Evolutionary conservation across 2,113 vertebrate species (phyloP), one percentile per base, ranked within the genome.

Genomic region (Rhabdornis inornatus): DNA sequence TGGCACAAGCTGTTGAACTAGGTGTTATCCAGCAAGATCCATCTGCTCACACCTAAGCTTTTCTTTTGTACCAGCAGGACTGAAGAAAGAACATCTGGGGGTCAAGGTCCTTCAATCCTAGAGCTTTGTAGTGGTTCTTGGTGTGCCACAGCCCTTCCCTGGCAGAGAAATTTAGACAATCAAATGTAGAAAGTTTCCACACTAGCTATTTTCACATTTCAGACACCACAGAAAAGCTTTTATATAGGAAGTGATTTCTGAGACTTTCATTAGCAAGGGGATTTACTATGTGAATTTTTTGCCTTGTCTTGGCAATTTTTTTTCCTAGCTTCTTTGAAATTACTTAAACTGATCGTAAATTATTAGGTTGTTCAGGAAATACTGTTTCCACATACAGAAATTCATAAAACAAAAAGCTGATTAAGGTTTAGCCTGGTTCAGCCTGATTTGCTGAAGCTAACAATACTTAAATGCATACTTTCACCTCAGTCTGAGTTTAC

Each of bases 271-370:
- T 57, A 65, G 42, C 13, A 81, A 56, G 70, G 33, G 39, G 69
- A 89, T 89, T 95, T 89, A 60, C 37, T 49, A 7, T 24, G 10
- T 28, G n/a, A n/a, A 6, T 15, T 78, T 91, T 72, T 87, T 66
- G 19, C 42, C 47, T 75, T 60, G 61, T 40, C 49, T 47, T 44
- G 24, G 37, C 37, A 19, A 61, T 81, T 83, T 91, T 68, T 68
- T 37, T 80, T 44, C 66, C 63, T 57, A 59, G 24, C 9, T 63
- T 72, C 45, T 45, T 86, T 78, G 22, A 52, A 90, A 81, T 90
- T 23, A 86, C 42, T 96, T 72, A 89, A 71, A 18, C 20, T 45
- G 40, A 87, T 65, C 74, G 86, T 74, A 85, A 94, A 95, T 90
- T 88, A 72, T 7, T 18, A 87, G 47, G 24, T 11, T 85, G 15